Base-by-base conservation (phyloP, 2,797 vertebrate species). In the Bryconaethiops microstoma region DNA sequence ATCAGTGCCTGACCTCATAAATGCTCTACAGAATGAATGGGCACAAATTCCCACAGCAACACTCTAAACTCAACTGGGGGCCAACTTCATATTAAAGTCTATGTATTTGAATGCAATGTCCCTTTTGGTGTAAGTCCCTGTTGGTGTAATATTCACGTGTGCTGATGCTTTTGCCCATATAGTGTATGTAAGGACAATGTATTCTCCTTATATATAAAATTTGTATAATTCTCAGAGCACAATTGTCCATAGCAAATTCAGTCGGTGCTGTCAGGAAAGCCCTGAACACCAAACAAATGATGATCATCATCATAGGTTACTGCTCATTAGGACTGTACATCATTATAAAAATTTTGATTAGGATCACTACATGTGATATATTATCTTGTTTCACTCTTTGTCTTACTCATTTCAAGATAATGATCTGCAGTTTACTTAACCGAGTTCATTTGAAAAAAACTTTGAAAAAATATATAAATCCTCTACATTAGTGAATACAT, bases 321-420 rank as follows among this genome's bases (percentile, higher is more conserved):
- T 76, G 57, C 57, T 23, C n/a, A 71, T 39, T 55, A 63, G 13
- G 14, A 8, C 2, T 59, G 25, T 50, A 65, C 59, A 57, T 72
- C 23, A 39, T 79, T 79, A 76, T 65, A 65, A 74, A 82, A 67
- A 62, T 71, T 21, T 59, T 23, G 21, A 50, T 83, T 57, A 76
- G 10, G 69, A 10, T 45, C 42, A 19, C 52, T 55, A 16, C 16
- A 55, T 19, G 5, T 55, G 50, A 52, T 52, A 3, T 12, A 52
- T 52, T 14, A 16, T 52, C 5, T 45, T 7, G 42, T 45, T 45
- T 7, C 1, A 45, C 42, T 45, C n/a, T n/a, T n/a, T n/a, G n/a
- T n/a, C n/a, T n/a, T n/a, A n/a, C n/a, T 71, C 39, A 76, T 21
- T 72, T 25, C 7, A 29, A 72, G 42, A 79, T 72, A 59, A 79